Conservation (phyloP, 1,140 invertebrate species). For the Drosophila lowei region DNA sequence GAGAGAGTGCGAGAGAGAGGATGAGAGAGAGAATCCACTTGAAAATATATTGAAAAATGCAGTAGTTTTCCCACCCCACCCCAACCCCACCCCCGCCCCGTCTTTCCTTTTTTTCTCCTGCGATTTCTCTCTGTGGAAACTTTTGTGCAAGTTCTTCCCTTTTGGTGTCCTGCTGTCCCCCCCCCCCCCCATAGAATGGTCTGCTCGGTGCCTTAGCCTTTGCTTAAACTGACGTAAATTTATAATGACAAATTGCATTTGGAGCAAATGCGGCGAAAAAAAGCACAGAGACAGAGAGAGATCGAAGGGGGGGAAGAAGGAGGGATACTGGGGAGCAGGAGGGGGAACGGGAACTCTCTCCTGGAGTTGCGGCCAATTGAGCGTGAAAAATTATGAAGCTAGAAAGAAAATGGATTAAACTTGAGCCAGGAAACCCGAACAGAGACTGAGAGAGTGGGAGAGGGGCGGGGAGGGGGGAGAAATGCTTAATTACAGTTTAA, state of each 20-base stretch:
- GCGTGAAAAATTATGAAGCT: constrained; percentile 79
- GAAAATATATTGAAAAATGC: constrained; percentile 77
- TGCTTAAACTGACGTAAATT: constrained; percentile 81
- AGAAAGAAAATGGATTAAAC: constrained; percentile 24
- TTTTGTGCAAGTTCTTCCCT: constrained; percentile 36
- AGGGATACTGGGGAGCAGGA: background rate
- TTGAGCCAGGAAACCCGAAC: constrained; percentile 21
- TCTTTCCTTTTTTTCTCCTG: constrained; percentile 5
- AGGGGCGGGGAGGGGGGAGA: background rate
- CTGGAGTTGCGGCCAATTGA: constrained; percentile 61
- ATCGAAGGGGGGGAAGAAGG: background rate
- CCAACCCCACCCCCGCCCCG: background rate
- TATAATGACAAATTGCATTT: constrained; percentile 82
- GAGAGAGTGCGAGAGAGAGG: constrained; percentile 39
- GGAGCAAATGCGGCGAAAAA: constrained; percentile 66
- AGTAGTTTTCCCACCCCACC: constrained; percentile 31
- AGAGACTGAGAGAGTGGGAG: constrained; percentile 4
- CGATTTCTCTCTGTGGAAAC: constrained; percentile 25
- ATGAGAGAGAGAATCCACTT: constrained; percentile 40
- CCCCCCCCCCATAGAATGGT: too few relatives aligned
- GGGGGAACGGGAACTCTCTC: background rate
- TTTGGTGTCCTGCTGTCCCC: constrained; percentile 2
- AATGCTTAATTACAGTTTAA: constrained; percentile 65
- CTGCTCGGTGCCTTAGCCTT: constrained; percentile 50
- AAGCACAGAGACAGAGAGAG: background rate